Percentiles rank a stretch among this genome's conserved stretches.
These are phyloP conservation scores for Eulemur rufifrons DNA, from an alignment of 2,113 vertebrate genomes.

Conservation along the genomic window DNA sequence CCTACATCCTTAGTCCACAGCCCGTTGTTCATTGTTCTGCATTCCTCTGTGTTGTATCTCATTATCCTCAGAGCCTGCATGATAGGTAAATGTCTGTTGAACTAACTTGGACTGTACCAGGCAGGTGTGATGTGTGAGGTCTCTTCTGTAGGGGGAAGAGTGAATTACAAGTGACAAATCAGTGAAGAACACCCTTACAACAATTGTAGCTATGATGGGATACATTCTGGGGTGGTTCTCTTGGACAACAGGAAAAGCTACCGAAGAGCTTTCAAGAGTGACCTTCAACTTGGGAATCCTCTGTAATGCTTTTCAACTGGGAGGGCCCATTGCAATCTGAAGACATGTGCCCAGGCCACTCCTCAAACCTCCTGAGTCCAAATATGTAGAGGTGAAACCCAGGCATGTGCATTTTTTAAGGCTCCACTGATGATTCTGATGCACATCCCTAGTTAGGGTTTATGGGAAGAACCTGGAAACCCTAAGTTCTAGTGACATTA, in stretches of 20 bases:
- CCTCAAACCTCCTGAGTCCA: background rate
- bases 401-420: accelerated
- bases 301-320: background rate
- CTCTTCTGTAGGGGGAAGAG: background rate
- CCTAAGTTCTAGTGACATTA: background rate
- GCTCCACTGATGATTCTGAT: background rate
- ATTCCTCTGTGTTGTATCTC: background rate
- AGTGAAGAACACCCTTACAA: background rate
- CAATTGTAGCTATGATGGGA: background rate
- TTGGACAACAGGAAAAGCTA: background rate
- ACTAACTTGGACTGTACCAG: accelerated
- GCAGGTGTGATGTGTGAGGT: background rate
- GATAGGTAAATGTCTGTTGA: background rate
- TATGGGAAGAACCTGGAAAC: background rate
- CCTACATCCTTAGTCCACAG: accelerated
- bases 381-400: background rate
- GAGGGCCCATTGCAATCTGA: background rate
- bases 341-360: background rate
- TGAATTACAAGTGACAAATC: background rate
- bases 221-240: background rate
- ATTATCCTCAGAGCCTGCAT: background rate
- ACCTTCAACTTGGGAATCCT: background rate
- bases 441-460: background rate
- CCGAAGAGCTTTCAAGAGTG: background rate
- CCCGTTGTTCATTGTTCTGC: accelerated